Conservation (phyloP, 1,140 invertebrate species). For the Zaprionus vittiger region DNA sequence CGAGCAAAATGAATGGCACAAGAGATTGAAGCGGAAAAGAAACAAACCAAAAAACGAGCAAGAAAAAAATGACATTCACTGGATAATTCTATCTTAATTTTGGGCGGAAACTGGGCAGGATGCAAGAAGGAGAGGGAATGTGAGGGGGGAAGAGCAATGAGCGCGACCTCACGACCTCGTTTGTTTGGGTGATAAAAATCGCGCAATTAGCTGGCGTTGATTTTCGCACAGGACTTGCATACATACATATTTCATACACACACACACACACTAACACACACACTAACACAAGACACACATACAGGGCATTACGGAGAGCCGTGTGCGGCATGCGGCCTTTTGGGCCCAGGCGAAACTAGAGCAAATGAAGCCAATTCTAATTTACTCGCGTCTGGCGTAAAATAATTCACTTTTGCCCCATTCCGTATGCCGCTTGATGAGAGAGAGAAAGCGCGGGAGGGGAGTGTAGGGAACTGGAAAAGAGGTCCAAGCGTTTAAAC, state of each 20-base stretch:
- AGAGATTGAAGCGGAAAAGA: conserved; percentile 23
- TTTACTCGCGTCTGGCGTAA: conserved; percentile 66
- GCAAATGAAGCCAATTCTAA: conserved; percentile 58
- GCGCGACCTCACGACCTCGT: conserved; percentile 59
- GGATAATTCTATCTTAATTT: not conserved
- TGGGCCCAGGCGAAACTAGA: conserved; percentile 47
- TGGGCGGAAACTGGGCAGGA: not conserved
- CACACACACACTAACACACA: conserved; percentile 9
- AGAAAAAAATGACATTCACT: conserved; percentile 16
- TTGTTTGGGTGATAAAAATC: conserved; percentile 72
- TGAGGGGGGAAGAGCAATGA: not conserved
- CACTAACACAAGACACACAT: conserved; percentile 4
- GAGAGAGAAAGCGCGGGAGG: not conserved
- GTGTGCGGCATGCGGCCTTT: not conserved
- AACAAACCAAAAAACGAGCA: conserved; percentile 7
- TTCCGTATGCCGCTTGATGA: not conserved
- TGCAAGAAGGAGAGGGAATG: no score
- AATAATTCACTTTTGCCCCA: conserved; percentile 64
- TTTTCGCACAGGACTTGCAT: conserved; percentile 73
- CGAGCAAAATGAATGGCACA: conserved; percentile 31
- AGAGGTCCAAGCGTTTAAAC: conserved; percentile 64
- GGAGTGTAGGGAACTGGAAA: not conserved
- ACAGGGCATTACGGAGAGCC: conserved; percentile 1
- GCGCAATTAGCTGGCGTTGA: conserved; percentile 78
- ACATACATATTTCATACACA: conserved; percentile 31